Conservation (phyloP, 2,113 vertebrate species). For the Rissa tridactyla region DNA sequence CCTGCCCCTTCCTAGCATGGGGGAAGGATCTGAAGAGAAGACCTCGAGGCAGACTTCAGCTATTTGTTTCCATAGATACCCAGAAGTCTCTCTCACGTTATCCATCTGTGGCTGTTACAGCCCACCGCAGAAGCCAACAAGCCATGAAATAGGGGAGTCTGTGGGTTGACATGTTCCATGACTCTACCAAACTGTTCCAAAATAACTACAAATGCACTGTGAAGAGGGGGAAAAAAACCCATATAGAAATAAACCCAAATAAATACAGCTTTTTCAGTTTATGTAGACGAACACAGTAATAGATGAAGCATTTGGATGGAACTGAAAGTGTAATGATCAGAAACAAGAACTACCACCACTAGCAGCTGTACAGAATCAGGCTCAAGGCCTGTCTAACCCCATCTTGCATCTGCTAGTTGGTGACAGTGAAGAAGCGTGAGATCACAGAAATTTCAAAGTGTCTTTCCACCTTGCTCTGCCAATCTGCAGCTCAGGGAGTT, state of each 20-base stretch:
- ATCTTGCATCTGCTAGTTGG: not conserved
- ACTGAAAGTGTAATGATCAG: not conserved
- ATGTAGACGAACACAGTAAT: not conserved
- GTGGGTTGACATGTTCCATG: not conserved
- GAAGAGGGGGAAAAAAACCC: not conserved
- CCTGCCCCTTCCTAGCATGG: not conserved
- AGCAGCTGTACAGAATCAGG: not conserved
- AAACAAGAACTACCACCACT: not conserved
- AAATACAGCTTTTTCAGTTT: not conserved
- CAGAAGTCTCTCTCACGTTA: not conserved
- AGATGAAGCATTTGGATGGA: not conserved
- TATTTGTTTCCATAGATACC: slow-evolving; percentile 46
- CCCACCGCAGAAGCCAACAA: slow-evolving; percentile 1
- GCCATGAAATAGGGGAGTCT: slow-evolving; percentile 5
- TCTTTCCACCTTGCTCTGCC: not conserved
- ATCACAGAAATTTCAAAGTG: not conserved
- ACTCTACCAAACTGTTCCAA: not conserved
- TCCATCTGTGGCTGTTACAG: slow-evolving; percentile 19
- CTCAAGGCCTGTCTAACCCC: not conserved
- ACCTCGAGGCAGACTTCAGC: not conserved
- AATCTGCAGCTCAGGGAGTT: not conserved
- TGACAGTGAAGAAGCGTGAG: not conserved
- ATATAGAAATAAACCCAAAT: not conserved
- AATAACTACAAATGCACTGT: not conserved
- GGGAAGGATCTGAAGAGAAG: not conserved